Evolutionary conservation across 30 jellyfish, hydroid and myxozoan genomes (phyloP), one percentile per base, ranked within the genome.

Genomic region (Morbakka virulenta): DNA sequence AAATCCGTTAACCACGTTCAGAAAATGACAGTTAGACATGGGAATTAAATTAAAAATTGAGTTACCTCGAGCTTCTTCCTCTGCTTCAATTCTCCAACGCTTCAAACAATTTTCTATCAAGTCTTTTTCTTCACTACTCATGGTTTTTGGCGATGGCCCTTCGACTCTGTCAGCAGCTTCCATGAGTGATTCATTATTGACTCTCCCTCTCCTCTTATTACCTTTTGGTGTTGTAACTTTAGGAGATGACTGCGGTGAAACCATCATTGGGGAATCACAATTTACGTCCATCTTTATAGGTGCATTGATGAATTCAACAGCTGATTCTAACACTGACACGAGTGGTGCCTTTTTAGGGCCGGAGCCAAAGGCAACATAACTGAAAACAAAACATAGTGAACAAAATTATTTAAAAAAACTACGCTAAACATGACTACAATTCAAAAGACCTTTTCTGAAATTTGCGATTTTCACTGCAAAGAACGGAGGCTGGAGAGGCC

Each of bases 201-300:
- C 13, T 41, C 17, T 41, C 57, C 13, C 9, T 41, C 57, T 9
- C 57, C 17, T 41, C 17, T 41, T 41, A 26, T 41, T 27, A 22
- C 61, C 81, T 35, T 35, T 31, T 34, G 52, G 48, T 22, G 64
- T 71, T 11, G 74, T 69, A 13, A 83, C 50, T 32, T 57, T 52
- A 3, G 94, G 94, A 4, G 94, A 70, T 13, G 86, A 82, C 32
- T 77, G 17, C 33, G 94, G 94, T 2, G 94, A 82, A 0, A 63
- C 64, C 28, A 48, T 32, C 94, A 82, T 82, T 4, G 86, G 85
- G 17, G 66, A 49, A 21, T 82, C 94, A 41, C 57, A 41, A 2
- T 24, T 51, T 28, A 65, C 86, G 2, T 50, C 74, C 2, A 35
- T 35, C 0, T 23, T 80, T 3, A 41, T 66, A 22, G 79, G 79